These are phyloP conservation scores for Cardiocondyla obscurior DNA, from an alignment of 1,140 invertebrate species.

Conservation along the genomic window DNA sequence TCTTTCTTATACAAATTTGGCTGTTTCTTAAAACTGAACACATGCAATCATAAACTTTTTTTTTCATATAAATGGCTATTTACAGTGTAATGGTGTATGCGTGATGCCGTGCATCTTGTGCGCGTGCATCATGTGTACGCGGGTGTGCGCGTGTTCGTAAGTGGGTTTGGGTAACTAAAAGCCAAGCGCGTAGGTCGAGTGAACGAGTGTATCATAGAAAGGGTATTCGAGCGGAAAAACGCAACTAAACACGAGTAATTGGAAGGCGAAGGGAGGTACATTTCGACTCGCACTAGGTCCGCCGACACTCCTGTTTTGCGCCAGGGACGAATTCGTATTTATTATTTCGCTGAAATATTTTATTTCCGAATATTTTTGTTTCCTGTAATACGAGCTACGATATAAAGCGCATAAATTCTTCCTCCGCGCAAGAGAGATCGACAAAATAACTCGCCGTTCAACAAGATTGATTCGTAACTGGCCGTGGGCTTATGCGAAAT, in stretches of 20 bases:
- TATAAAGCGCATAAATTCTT: neutral
- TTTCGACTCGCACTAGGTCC: conserved; percentile 61
- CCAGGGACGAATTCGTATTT: conserved; percentile 64
- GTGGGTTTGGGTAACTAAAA: conserved; percentile 82
- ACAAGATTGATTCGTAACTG: neutral
- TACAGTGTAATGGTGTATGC: conserved; percentile 1
- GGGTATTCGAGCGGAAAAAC: conserved; percentile 83
- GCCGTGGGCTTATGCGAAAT: neutral
- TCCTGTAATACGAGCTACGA: neutral
- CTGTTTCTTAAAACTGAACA: neutral
- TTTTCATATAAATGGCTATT: conserved; percentile 55
- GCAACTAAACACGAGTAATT: conserved; percentile 84
- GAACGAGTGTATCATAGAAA: conserved; percentile 82
- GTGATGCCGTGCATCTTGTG: neutral
- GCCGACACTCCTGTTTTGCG: conserved; percentile 54
- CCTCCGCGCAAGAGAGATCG: neutral
- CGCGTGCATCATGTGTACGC: conserved; percentile 59
- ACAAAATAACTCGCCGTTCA: neutral
- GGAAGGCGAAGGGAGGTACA: conserved; percentile 72
- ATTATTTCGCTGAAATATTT: conserved; percentile 51
- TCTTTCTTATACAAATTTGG: neutral
- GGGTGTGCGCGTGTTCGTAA: conserved; percentile 70
- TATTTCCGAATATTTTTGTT: neutral
- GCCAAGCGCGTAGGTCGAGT: conserved; percentile 80
- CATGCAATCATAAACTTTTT: conserved; percentile 67